Percentiles rank a stretch among this genome's conserved stretches.
Conservation (phyloP, 2,113 vertebrate species). For the Chlamydotis undulata region DNA sequence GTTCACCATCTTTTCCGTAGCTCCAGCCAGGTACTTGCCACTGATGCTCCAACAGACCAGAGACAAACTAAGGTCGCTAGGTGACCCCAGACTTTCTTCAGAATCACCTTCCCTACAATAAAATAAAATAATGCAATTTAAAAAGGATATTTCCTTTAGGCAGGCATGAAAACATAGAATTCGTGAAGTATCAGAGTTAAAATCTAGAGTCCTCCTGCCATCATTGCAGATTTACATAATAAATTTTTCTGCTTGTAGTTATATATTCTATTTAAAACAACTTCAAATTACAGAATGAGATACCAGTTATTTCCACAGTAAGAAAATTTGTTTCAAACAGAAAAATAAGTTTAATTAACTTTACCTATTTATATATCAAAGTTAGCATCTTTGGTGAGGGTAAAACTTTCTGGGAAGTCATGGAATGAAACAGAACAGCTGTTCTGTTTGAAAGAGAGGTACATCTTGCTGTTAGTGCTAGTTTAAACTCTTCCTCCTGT, state of each 20-base stretch:
- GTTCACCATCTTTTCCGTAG: conserved; percentile 95
- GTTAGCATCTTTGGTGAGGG: background rate
- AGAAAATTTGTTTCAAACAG: background rate
- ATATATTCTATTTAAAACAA: background rate
- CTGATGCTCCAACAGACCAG: conserved; percentile 94
- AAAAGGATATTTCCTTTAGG: background rate
- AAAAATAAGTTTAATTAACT: background rate
- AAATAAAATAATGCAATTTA: background rate
- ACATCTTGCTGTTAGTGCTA: background rate
- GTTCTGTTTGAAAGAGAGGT: background rate
- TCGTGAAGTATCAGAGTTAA: background rate
- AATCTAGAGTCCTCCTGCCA: background rate
- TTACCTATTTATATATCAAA: background rate
- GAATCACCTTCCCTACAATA: conserved; percentile 81
- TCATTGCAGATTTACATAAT: background rate
- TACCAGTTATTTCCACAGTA: background rate
- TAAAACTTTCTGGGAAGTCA: background rate
- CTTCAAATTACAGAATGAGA: background rate
- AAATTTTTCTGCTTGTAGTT: background rate
- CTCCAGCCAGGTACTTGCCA: conserved; percentile 91
- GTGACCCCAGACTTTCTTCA: conserved; percentile 88
- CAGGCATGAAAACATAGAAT: background rate
- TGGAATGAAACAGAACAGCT: background rate
- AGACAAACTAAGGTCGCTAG: conserved; percentile 88
- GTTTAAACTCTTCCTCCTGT: background rate